A percentile compares a stretch with the other conserved stretches of the same genome.
Conservation (phyloP, 2,888 invertebrate species). For the Eupsilia transversa region DNA sequence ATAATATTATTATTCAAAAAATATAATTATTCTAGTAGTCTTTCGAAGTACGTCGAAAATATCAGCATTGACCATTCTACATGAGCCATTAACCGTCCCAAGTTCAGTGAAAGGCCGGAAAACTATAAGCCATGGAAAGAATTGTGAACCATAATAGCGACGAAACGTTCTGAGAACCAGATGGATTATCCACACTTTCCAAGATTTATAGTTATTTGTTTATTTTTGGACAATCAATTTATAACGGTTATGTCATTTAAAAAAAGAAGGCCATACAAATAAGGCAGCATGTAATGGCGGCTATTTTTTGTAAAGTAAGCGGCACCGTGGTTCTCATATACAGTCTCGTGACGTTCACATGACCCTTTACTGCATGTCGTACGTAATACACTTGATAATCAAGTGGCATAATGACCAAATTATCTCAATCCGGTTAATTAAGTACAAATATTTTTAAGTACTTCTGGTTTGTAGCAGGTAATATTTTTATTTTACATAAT, state of each 20-base stretch:
- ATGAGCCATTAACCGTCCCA: conserved; percentile 60
- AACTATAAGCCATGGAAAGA: conserved; percentile 74
- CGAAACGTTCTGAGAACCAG: conserved; percentile 68
- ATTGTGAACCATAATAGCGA: conserved; percentile 74
- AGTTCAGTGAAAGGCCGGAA: conserved; percentile 79
- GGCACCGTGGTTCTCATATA: conserved; percentile 10
- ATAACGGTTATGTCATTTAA: conserved; percentile 48
- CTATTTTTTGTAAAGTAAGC: conserved; percentile 33
- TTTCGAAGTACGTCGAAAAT: not conserved
- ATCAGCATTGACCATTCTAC: conserved; percentile 42
- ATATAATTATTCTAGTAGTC: not conserved
- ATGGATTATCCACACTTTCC: conserved; percentile 84
- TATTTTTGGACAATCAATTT: conserved; percentile 55
- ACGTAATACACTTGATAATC: conserved; percentile 38
- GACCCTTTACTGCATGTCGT: conserved; percentile 37
- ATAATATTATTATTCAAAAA: not conserved
- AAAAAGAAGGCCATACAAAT: conserved; percentile 45
- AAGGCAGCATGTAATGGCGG: conserved; percentile 20
- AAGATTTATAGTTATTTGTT: conserved; percentile 69
- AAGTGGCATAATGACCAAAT: conserved; percentile 51
- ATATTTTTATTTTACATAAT: conserved; percentile 34
- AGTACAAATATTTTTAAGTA: conserved; percentile 27
- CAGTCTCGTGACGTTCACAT: conserved; percentile 44
- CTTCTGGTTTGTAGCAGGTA: conserved; percentile 33
- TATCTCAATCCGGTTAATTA: conserved; percentile 25